A percentile compares a stretch with the other conserved stretches of the same genome.
Evolutionary conservation across 2,888 invertebrate species (phyloP).

Genomic region (Pilophorus perplexus): DNA sequence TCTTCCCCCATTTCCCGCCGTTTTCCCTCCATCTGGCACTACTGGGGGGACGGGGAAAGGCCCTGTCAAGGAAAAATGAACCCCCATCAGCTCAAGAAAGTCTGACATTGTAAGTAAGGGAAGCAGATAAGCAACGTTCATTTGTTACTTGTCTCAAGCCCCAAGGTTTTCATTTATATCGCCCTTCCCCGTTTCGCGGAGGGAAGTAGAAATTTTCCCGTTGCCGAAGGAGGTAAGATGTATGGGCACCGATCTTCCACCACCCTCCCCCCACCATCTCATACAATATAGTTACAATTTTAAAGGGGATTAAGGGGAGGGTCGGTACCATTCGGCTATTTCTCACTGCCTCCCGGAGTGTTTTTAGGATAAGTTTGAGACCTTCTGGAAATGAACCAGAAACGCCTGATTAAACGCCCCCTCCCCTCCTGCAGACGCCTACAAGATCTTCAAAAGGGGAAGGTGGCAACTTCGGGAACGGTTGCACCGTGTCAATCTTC

Average conservation of each 20-base stretch:
- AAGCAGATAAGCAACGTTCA: slow-evolving; percentile 37
- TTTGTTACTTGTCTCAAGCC: slow-evolving; percentile 38
- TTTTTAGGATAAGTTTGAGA: slow-evolving; percentile 31
- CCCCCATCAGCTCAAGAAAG: slow-evolving; percentile 40
- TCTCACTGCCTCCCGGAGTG: slow-evolving; percentile 24
- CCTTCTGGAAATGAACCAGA: slow-evolving; percentile 27
- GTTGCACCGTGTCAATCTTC: slow-evolving; percentile 18
- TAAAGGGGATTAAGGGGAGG: slow-evolving; percentile 20
- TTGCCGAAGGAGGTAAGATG: slow-evolving; percentile 11
- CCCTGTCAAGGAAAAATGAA: slow-evolving; percentile 39
- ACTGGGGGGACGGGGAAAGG: slow-evolving; percentile 9
- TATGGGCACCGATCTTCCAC: slow-evolving; percentile 31
- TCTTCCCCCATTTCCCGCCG: background rate
- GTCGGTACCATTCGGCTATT: slow-evolving; percentile 15
- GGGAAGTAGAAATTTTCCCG: slow-evolving; percentile 28
- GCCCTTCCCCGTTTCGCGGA: too few relatives aligned
- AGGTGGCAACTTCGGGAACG: background rate
- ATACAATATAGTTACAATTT: slow-evolving; percentile 28
- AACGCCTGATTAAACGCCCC: slow-evolving; percentile 23
- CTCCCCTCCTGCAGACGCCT: background rate
- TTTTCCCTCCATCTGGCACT: background rate
- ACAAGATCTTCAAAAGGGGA: background rate
- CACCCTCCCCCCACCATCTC: background rate
- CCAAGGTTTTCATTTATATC: slow-evolving; percentile 40
- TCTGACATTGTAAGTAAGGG: slow-evolving; percentile 36